Conservation (phyloP, 2,113 vertebrate genomes). For the Hystrix brachyura region DNA sequence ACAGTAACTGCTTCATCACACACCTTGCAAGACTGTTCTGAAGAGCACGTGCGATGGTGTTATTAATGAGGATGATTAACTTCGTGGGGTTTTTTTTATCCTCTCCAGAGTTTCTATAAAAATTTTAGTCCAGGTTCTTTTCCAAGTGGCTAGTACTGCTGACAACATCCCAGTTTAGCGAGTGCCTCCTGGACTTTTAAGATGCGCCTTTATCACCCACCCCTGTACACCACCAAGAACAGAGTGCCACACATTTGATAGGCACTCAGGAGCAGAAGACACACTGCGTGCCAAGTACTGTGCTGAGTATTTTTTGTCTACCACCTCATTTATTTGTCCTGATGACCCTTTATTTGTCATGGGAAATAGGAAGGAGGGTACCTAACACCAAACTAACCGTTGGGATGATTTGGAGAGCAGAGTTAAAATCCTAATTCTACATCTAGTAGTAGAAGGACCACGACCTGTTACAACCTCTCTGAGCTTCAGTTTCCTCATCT, state of each 20-base stretch:
- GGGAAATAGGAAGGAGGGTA: no score
- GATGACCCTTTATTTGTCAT: background rate
- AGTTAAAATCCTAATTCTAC: background rate
- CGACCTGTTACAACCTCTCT: background rate
- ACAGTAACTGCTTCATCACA: background rate
- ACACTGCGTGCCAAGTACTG: background rate
- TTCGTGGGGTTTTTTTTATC: background rate
- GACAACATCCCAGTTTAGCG: background rate
- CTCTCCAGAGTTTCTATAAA: background rate
- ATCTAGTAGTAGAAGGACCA: background rate
- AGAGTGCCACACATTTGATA: background rate
- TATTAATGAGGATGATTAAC: conserved; percentile 39
- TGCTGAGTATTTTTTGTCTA: background rate
- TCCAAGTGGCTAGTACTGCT: background rate
- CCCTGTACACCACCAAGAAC: background rate
- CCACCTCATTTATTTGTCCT: background rate
- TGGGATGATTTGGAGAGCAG: background rate
- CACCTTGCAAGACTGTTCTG: background rate
- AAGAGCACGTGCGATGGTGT: background rate
- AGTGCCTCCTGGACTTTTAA: background rate
- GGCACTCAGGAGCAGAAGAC: background rate
- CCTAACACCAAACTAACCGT: background rate
- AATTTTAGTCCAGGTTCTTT: background rate
- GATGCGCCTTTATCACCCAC: background rate
- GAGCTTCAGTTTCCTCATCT: background rate